Percentiles rank a stretch among this genome's conserved stretches.
These are phyloP conservation scores for Progne subis DNA, from an alignment of 2,113 vertebrate genomes.

Conservation along the genomic window DNA sequence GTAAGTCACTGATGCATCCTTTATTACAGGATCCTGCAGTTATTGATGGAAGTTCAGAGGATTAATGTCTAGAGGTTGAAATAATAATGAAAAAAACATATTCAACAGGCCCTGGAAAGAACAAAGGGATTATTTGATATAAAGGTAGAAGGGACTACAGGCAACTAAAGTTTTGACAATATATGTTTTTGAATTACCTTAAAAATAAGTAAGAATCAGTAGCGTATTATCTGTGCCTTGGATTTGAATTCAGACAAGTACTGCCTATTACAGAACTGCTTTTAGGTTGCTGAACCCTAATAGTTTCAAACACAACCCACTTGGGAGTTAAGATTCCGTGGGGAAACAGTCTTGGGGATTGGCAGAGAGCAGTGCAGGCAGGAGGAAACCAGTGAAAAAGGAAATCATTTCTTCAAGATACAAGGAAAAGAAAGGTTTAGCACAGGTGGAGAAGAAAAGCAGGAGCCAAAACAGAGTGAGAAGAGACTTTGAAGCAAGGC, in stretches of 20 bases:
- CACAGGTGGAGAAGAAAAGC: background rate
- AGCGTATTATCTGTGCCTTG: background rate
- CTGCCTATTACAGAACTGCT: background rate
- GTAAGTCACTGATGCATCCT: background rate
- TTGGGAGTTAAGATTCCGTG: background rate
- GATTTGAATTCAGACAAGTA: background rate
- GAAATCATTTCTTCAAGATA: background rate
- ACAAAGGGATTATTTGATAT: background rate
- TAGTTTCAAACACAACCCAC: background rate
- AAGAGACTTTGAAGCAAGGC: background rate
- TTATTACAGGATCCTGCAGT: background rate
- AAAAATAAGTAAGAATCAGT: background rate
- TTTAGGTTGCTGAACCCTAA: background rate
- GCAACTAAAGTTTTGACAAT: background rate
- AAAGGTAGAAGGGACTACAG: background rate
- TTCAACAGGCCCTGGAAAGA: background rate
- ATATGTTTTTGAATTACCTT: background rate
- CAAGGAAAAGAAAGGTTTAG: background rate
- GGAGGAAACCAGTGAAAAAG: background rate
- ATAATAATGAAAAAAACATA: background rate
- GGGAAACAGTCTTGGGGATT: background rate
- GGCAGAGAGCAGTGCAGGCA: background rate
- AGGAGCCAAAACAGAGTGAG: background rate
- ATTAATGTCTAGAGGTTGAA: background rate
- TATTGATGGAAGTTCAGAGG: slow-evolving; percentile 12